Evolutionary conservation across 1,140 invertebrate species (phyloP), one percentile per base, ranked within the genome.

Genomic region (Nebria ingens): DNA sequence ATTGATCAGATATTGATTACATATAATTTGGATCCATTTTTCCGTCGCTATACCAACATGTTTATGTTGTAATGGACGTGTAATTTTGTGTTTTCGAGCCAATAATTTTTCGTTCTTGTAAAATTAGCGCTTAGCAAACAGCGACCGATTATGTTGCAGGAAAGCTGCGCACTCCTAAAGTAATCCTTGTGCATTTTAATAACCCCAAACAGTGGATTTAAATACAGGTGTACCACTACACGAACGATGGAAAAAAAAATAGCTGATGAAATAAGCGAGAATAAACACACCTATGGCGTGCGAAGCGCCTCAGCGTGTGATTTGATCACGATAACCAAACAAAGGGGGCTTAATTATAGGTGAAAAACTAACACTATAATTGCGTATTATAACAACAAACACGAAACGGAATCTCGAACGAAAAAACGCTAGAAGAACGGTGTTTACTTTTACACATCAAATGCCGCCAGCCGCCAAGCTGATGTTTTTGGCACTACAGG

Each of bases 351-450:
- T 45, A 45, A 45, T 45, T 45, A 45, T 45, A 45, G 40, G 40
- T 45, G 40, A 45, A 45, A 45, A 45, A 45, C 40, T 45, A 45
- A 45, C 40, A 45, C 40, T 17, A 45, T 45, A 45, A 45, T 45
- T 45, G 40, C 40, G 40, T 45, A 45, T 45, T 45, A 45, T 17
- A 45, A 45, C 40, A 45, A 45, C 40, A 45, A 45, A 45, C 40
- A 45, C 40, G 6, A 17, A n/a, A n/a, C n/a, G n/a, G n/a, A n/a
- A n/a, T n/a, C n/a, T n/a, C n/a, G 40, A 45, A 4, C 6, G 9
- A 17, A 45, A 17, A 17, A 45, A 17, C 6, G 40, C n/a, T n/a
- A n/a, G n/a, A n/a, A n/a, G 15, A 45, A 17, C 9, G 4, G 15
- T 45, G 40, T 45, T 45, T 45, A 45, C 40, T 45, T 45, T 45